Percentiles rank a stretch among this genome's conserved stretches.
Conservation (phyloP, 2,888 invertebrate species). For the Margaritifera margaritifera region DNA sequence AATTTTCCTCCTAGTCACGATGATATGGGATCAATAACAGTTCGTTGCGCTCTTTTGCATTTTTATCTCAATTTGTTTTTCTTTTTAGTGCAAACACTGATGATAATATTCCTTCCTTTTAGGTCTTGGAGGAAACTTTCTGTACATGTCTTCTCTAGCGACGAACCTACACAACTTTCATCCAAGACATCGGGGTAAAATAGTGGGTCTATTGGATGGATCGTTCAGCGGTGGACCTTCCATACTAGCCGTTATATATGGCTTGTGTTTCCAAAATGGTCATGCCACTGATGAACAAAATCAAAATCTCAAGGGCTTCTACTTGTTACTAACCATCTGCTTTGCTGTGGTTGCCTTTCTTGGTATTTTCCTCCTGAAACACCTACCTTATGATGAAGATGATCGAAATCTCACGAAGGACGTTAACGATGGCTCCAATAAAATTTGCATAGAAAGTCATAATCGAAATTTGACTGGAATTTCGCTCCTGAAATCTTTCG, state of each 20-base stretch:
- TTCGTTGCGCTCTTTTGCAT: too few relatives aligned
- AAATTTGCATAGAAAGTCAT: constrained; percentile 3
- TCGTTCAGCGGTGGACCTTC: constrained; percentile 59
- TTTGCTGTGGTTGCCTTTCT: constrained; percentile 45
- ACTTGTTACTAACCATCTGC: constrained; percentile 44
- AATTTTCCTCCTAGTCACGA: too few relatives aligned
- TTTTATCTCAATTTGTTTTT: not conserved
- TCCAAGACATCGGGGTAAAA: constrained; percentile 54
- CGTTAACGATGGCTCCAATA: constrained; percentile 1
- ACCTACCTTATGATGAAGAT: constrained; percentile 8
- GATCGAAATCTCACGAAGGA: constrained; percentile 14
- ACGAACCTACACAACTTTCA: constrained; percentile 50
- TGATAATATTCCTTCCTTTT: constrained; percentile 4
- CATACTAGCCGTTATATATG: constrained; percentile 50
- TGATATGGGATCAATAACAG: too few relatives aligned
- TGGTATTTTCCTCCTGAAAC: constrained; percentile 39
- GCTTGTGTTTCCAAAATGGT: constrained; percentile 40
- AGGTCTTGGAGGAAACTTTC: constrained; percentile 57
- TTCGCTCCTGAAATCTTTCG: constrained; percentile 40
- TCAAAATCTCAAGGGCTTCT: constrained; percentile 56
- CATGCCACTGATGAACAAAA: constrained; percentile 50
- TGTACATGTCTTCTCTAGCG: constrained; percentile 56
- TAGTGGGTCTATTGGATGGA: constrained; percentile 55
- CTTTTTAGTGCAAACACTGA: not conserved
- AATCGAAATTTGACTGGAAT: constrained; percentile 45